Evolutionary conservation across 2,797 vertebrate species (phyloP).

Genomic region (Scomberomorus guttatus): DNA sequence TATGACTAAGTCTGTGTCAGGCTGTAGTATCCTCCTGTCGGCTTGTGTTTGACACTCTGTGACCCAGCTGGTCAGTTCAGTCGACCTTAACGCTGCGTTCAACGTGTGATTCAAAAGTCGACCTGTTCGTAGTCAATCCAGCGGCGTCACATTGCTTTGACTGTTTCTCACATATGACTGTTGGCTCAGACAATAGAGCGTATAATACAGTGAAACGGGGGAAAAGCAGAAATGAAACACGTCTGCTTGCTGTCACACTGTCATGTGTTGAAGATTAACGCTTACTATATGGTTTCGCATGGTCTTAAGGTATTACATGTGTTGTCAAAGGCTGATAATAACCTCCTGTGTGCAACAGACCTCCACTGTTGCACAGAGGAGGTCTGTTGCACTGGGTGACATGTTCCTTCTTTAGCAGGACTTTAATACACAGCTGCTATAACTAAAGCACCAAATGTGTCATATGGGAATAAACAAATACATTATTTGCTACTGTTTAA

Average conservation of each 20-base stretch:
- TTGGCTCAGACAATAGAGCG: constrained; percentile 24
- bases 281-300: background rate
- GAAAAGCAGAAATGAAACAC: constrained; percentile 65
- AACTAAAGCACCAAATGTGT: background rate
- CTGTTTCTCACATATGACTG: constrained; percentile 53
- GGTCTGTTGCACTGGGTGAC: background rate
- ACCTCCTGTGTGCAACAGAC: background rate
- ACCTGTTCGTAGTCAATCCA: background rate
- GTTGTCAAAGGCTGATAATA: background rate
- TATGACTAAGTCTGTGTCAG: background rate
- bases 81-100: constrained; percentile 10
- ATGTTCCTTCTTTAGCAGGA: background rate
- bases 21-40: background rate
- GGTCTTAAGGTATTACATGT: constrained; percentile 18
- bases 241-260: constrained; percentile 28
- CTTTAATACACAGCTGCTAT: background rate
- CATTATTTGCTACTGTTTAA: background rate
- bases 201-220: constrained; percentile 12
- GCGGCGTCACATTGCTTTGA: background rate
- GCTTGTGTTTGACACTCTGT: constrained; percentile 8
- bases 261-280: constrained; percentile 15
- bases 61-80: constrained; percentile 38
- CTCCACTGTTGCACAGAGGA: background rate
- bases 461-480: background rate
- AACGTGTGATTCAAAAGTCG: constrained; percentile 16